Evolutionary conservation across 2,797 vertebrate genomes (phyloP), one percentile per base, ranked within the genome.

Genomic region (Acrocephalus scirpaceus): DNA sequence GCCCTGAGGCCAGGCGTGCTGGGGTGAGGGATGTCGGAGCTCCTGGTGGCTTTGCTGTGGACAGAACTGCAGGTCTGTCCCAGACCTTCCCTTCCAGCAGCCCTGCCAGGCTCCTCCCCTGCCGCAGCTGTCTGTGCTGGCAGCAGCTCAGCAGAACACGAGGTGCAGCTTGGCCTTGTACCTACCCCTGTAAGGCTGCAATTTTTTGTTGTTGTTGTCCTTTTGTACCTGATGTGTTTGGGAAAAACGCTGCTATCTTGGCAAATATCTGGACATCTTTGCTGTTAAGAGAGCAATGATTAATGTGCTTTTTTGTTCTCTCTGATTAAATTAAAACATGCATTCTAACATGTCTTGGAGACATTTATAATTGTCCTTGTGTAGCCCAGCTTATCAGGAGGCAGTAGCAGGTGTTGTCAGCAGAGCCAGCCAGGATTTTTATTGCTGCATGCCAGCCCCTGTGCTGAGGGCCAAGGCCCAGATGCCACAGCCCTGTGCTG

Each of bases 321-420:
- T 92, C 91, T 86, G 94, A 96, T 90, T 96, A 96, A 97, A 95
- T 95, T 94, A 96, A 92, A 96, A 96, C 86, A 70, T 86, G 91
- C 89, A 86, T 88, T 86, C 91, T 92, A 95, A 94, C 95, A 93
- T 82, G 66, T 97, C 94, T 90, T 93, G 91, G 93, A 96, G 91
- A 95, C 96, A 77, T 95, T 92, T 93, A 65, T 95, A 95, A 96
- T 96, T 95, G 95, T 96, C 95, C 95, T 95, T 93, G 88, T 92
- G 90, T 81, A 89, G 86, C 92, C 80, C 93, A 93, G 95, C 90
- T 96, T 95, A 95, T 96, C 96, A 71, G 92, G 93, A 90, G 0
- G 1, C 74, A 73, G 95, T 64, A 95, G 93, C 96, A 97, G 95
- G 95, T 94, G 93, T 61, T 94, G 92, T 95, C 91, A 84, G 80